Percentiles rank a stretch among this genome's conserved stretches.
Conservation (phyloP, 53 echinoderm and acorn worm species). For the Mesocentrotus franciscanus region DNA sequence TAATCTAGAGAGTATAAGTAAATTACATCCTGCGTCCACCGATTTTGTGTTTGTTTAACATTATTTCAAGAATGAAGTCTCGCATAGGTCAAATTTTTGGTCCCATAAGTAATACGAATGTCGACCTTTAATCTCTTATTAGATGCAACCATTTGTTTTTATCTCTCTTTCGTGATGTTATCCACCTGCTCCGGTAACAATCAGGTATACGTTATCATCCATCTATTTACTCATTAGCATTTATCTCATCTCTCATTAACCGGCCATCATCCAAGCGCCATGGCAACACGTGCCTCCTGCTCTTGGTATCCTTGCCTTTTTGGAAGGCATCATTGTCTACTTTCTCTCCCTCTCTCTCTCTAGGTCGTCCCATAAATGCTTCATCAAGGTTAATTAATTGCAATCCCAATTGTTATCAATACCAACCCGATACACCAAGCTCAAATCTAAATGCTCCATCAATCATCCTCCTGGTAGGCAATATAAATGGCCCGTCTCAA, state of each 20-base stretch:
- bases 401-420: constrained; percentile 26
- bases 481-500: constrained; percentile 1
- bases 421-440: not conserved
- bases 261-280: not conserved
- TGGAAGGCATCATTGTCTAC: constrained; percentile 4
- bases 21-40: too few relatives aligned
- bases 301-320: not conserved
- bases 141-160: not conserved
- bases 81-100: too few relatives aligned
- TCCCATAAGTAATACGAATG: not conserved
- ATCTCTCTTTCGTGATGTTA: not conserved
- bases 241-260: constrained; percentile 31
- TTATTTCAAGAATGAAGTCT: too few relatives aligned
- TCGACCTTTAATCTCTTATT: not conserved
- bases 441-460: not conserved
- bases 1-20: too few relatives aligned
- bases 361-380: constrained; percentile 4
- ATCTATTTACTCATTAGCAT: constrained; percentile 32
- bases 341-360: not conserved
- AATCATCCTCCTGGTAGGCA: not conserved
- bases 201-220: not conserved
- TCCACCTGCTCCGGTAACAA: constrained; percentile 2
- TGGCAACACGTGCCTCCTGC: constrained; percentile 14
- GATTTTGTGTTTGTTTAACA: too few relatives aligned
- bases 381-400: constrained; percentile 56